Conservation (phyloP, 2,888 invertebrate genomes). For the Lottia gigantea region DNA sequence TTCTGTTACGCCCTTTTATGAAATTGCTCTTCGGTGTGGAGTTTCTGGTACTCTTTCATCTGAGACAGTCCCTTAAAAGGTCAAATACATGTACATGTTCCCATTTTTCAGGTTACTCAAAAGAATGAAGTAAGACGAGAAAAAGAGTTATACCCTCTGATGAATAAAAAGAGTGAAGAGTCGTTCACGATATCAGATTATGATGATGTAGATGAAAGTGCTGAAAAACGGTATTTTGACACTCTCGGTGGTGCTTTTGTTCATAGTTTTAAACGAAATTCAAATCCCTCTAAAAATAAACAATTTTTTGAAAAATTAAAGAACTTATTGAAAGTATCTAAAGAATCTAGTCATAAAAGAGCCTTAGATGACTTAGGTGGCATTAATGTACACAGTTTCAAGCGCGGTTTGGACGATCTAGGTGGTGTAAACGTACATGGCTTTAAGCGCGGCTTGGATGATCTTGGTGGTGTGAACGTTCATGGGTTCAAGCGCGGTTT, state of each 20-base stretch:
- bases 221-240: constrained; percentile 3
- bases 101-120: no score
- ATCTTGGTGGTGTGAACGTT: not conserved
- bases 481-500: constrained; percentile 1
- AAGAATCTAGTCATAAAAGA: not conserved
- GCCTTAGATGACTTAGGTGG: not conserved
- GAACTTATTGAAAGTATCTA: no score
- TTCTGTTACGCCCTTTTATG: no score
- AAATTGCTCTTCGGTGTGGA: no score
- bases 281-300: not conserved
- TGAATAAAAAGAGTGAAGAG: not conserved
- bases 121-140: no score
- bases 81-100: no score
- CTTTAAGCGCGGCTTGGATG: not conserved
- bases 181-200: not conserved
- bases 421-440: not conserved
- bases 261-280: not conserved
- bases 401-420: not conserved
- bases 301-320: not conserved
- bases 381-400: not conserved
- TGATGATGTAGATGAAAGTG: constrained; percentile 1
- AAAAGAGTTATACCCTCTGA: no score
- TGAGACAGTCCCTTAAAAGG: no score
- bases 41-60: no score
- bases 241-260: constrained; percentile 1